phyloP scores from a whole-genome alignment of 2,113 vertebrate species.

The Crotalus tigris region DNA sequence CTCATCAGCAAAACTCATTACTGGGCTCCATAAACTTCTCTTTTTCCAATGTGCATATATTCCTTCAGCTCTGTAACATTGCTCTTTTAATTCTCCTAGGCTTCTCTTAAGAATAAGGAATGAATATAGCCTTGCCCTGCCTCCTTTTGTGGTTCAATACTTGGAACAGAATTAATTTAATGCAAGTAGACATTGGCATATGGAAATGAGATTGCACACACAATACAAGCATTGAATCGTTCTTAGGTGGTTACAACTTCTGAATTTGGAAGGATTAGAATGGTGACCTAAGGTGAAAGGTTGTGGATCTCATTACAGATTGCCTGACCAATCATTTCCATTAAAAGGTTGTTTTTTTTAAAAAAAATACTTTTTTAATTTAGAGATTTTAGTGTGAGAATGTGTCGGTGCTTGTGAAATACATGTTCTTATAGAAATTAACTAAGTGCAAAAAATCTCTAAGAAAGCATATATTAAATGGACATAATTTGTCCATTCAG shows the following conservation, averaged over 20 bases:
- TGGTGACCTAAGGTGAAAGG: background rate
- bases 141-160: background rate
- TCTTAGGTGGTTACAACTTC: background rate
- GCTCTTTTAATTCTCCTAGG: background rate
- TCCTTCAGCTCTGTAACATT: background rate
- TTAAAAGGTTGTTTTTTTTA: background rate
- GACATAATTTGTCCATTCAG: background rate
- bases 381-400: background rate
- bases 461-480: background rate
- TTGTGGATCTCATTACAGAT: conserved; percentile 13
- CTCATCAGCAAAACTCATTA: background rate
- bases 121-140: background rate
- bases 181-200: background rate
- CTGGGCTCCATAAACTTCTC: background rate
- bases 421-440: background rate
- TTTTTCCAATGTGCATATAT: background rate
- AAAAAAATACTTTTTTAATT: background rate
- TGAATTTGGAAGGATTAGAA: background rate
- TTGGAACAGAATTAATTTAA: background rate
- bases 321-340: background rate
- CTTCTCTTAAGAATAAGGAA: background rate
- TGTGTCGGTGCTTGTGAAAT: background rate
- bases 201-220: background rate
- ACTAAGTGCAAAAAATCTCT: background rate
- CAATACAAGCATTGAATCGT: background rate